Evolutionary conservation across 2,797 vertebrate species (phyloP), one percentile per base, ranked within the genome.

Genomic region (Phylloscopus collybita): DNA sequence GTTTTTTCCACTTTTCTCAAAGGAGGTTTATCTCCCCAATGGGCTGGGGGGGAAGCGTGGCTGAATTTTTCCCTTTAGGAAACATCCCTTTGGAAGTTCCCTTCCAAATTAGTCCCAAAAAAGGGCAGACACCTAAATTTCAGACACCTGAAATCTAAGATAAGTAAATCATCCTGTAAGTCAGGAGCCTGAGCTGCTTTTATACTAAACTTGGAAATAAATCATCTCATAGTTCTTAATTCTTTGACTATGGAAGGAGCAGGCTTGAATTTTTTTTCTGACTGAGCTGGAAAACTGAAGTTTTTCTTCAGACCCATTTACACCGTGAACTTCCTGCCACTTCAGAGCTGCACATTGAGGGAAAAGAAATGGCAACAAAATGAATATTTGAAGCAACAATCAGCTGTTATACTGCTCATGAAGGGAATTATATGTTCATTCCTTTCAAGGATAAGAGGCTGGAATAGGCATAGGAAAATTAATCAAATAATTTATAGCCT

Each of bases 401-500:
- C 61, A 80, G n/a, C 69, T 92, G 42, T 49, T 86, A 19, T 45
- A 51, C 76, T 92, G 53, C n/a, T 80, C 96, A 88, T 86, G 47
- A 92, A 88, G 44, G 50, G 54, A 92, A 91, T 80, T 51, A 8
- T 50, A 40, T 34, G 16, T 59, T 92, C n/a, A 78, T 95, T 89
- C 84, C 74, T 60, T 90, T 88, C 65, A 80, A 83, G 42, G 72
- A 49, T 67, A 74, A 93, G 69, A 87, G 44, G 12, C 25, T 95
- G 57, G 22, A 95, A 91, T 38, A 16, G 45, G n/a, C 44, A 89
- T 17, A 47, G 18, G 57, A 87, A 83, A 91, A 96, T 90, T 62
- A 92, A 84, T 76, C 42, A 89, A 72, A 26, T 85, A 0, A 54
- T 80, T 92, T 64, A 78, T 18, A 60, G 4, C 10, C 38, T 94